phyloP scores from a whole-genome alignment of 37 sponge, comb jelly and placozoan species.

The Chondrilla cf. caribensis region DNA sequence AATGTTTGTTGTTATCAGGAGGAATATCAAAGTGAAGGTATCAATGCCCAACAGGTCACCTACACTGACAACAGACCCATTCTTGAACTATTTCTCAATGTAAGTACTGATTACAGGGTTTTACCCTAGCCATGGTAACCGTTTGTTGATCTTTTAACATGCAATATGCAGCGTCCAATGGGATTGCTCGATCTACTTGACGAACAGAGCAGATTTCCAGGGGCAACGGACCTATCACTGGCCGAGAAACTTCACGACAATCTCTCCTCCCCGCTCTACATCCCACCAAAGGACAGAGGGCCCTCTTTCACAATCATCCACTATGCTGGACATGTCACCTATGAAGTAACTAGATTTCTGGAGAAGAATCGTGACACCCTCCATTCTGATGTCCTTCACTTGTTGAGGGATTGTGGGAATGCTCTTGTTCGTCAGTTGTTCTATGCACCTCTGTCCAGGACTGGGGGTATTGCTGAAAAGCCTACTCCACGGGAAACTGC shows the following conservation, averaged over 20 bases:
- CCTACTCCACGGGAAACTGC: background rate
- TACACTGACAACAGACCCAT: constrained; percentile 75
- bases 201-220: constrained; percentile 81
- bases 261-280: constrained; percentile 63
- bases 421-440: constrained; percentile 40
- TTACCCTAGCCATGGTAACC: background rate
- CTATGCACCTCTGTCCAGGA: constrained; percentile 43
- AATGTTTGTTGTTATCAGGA: constrained; percentile 41
- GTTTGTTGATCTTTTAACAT: background rate
- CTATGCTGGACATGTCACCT: constrained; percentile 83
- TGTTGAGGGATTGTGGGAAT: constrained; percentile 55
- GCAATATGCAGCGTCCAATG: constrained; percentile 62
- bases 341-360: constrained; percentile 66
- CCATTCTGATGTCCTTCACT: constrained; percentile 42
- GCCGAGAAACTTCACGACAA: constrained; percentile 75
- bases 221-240: constrained; percentile 71
- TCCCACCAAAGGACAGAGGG: constrained; percentile 69
- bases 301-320: constrained; percentile 75
- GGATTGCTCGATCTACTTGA: constrained; percentile 79
- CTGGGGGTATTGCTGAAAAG: constrained; percentile 27
- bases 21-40: constrained; percentile 79
- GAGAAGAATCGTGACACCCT: constrained; percentile 86
- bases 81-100: constrained; percentile 70
- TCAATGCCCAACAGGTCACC: constrained; percentile 27
- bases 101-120: constrained; percentile 22